These are phyloP conservation scores for Phymatocera aterrima DNA, from an alignment of 2,888 invertebrate species.

Conservation along the genomic window DNA sequence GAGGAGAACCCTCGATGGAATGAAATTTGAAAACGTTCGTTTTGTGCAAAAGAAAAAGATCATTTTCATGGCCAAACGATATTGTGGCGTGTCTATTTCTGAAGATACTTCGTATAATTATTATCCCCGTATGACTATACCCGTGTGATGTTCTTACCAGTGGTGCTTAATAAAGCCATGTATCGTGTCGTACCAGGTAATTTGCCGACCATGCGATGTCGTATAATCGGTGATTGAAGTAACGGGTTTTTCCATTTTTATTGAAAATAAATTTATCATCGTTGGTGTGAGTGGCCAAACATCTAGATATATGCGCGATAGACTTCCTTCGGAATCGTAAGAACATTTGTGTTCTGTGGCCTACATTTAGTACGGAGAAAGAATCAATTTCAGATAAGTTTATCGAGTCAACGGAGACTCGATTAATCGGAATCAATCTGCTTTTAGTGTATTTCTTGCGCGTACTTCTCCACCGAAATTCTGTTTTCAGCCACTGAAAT, in stretches of 20 bases:
- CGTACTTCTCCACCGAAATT: neutral
- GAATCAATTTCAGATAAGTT: neutral
- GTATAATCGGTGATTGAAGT: neutral
- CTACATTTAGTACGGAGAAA: neutral
- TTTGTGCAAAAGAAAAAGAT: too few relatives aligned
- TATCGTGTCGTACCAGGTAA: neutral
- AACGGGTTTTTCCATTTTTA: neutral
- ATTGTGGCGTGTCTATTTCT: neutral
- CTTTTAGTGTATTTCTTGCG: neutral
- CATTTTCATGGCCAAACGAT: neutral
- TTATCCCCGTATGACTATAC: neutral
- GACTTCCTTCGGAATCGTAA: neutral
- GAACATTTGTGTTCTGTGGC: neutral
- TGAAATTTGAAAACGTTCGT: too few relatives aligned
- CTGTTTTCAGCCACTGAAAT: neutral
- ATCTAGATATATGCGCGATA: neutral
- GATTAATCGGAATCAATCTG: slow-evolving; percentile 6
- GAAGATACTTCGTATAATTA: neutral
- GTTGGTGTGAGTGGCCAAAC: neutral
- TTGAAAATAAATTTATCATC: neutral
- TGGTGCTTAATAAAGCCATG: neutral
- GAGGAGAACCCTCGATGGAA: neutral
- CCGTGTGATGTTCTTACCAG: neutral
- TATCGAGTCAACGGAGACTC: neutral
- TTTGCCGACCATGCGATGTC: neutral